Evolutionary conservation across 2,113 vertebrate genomes (phyloP).

Genomic region (Cephalopterus ornatus): DNA sequence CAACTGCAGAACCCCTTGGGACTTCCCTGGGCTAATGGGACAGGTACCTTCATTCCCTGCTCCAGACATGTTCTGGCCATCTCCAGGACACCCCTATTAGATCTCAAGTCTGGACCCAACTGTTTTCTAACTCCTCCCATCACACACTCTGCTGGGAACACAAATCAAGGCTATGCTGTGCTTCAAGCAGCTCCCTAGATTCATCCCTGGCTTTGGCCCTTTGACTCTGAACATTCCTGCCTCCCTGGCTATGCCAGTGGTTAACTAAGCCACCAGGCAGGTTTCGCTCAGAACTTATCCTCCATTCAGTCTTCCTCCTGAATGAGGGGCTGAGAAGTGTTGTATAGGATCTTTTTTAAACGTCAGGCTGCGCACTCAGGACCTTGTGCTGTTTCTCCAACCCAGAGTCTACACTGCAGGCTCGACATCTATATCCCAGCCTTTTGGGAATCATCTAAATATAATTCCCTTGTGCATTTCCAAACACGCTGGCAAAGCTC

Average conservation of each 20-base stretch:
- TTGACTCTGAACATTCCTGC: not conserved
- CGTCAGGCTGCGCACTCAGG: not conserved
- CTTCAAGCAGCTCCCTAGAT: not conserved
- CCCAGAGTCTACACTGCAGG: not conserved
- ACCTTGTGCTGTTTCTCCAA: not conserved
- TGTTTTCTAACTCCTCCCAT: not conserved
- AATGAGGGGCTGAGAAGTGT: fast-evolving
- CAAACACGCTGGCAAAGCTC: not conserved
- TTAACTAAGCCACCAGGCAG: not conserved
- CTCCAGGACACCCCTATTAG: not conserved
- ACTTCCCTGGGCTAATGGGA: not conserved
- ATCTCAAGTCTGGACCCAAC: not conserved
- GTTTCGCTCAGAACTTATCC: not conserved
- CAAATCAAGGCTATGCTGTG: not conserved
- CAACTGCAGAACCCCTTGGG: not conserved
- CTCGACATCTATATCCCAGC: not conserved
- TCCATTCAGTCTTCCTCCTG: not conserved
- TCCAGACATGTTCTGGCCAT: not conserved
- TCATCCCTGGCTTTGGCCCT: not conserved
- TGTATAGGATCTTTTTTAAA: not conserved
- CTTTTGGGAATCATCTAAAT: not conserved
- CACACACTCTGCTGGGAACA: not conserved
- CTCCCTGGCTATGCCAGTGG: not conserved
- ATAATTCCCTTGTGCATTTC: not conserved
- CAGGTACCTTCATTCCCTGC: not conserved